These are phyloP conservation scores for Smittia sp. DNA, from an alignment of 2,888 invertebrate species.

Conservation along the genomic window DNA sequence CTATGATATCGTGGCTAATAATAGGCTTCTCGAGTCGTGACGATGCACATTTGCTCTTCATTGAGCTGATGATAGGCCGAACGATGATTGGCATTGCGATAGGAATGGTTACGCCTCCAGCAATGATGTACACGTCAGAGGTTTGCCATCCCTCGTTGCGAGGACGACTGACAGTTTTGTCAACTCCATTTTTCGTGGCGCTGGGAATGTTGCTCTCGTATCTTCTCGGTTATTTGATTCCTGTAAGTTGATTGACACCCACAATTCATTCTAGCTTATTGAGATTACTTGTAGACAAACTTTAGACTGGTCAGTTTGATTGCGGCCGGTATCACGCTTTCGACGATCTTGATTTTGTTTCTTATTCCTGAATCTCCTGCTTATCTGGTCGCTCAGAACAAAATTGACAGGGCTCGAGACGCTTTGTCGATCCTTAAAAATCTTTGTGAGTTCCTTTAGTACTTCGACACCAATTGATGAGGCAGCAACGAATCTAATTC, in stretches of 20 bases:
- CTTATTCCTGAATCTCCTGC: constrained; percentile 66
- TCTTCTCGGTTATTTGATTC: constrained; percentile 17
- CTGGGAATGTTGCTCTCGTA: constrained; percentile 29
- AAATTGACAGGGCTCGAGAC: constrained; percentile 58
- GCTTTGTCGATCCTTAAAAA: constrained; percentile 46
- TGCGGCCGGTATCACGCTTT: constrained; percentile 49
- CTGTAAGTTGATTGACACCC: constrained; percentile 8
- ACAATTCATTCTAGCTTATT: neutral
- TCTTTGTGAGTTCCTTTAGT: constrained; percentile 20
- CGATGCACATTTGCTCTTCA: constrained; percentile 13
- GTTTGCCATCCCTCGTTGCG: constrained; percentile 20
- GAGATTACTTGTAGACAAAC: constrained; percentile 45
- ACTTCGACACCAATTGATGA: too few relatives aligned
- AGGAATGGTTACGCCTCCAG: constrained; percentile 34
- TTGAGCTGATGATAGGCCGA: constrained; percentile 27
- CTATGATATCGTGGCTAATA: constrained; percentile 21
- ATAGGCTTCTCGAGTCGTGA: constrained; percentile 30
- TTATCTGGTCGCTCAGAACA: constrained; percentile 64
- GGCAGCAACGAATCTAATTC: neutral
- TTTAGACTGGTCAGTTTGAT: constrained; percentile 51
- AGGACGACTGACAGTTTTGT: constrained; percentile 20
- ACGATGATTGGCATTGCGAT: constrained; percentile 17
- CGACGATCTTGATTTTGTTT: constrained; percentile 53
- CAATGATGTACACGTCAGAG: constrained; percentile 30
- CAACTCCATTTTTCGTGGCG: constrained; percentile 16